These are phyloP conservation scores for Amorpha juglandis DNA, from an alignment of 2,888 invertebrate species.

Conservation along the genomic window DNA sequence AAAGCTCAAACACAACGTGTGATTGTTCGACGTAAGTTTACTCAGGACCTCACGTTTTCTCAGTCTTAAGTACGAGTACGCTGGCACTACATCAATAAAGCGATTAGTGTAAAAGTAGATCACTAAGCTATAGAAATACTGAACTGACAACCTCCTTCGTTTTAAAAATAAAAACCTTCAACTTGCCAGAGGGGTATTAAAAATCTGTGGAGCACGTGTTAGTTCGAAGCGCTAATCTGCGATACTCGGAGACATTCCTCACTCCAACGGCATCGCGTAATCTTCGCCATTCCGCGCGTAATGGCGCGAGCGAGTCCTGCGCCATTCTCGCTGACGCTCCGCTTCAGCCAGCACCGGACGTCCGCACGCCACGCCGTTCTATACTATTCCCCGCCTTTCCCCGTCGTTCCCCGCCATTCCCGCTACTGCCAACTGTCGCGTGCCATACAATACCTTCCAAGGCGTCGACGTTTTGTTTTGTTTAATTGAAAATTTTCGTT, in stretches of 20 bases:
- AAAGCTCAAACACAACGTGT: too few species aligned
- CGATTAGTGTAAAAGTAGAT: too few species aligned
- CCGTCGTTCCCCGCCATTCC: slow-evolving; percentile 55
- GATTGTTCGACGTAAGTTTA: too few species aligned
- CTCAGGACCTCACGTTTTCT: too few species aligned
- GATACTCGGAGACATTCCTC: slow-evolving; percentile 40
- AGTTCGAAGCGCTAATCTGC: slow-evolving; percentile 34
- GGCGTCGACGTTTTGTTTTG: slow-evolving; percentile 65
- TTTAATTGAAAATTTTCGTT: slow-evolving; percentile 79
- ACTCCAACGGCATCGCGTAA: slow-evolving; percentile 57
- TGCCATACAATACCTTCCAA: slow-evolving; percentile 63
- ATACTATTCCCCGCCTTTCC: slow-evolving; percentile 51
- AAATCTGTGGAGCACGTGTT: slow-evolving; percentile 26
- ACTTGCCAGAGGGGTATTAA: not conserved
- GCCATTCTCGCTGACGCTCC: slow-evolving; percentile 47
- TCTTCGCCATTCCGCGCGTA: slow-evolving; percentile 58
- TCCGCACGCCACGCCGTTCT: slow-evolving; percentile 53
- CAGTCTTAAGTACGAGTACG: too few species aligned
- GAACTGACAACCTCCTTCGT: too few species aligned
- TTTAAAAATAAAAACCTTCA: not conserved
- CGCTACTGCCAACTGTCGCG: slow-evolving; percentile 55
- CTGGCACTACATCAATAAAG: too few species aligned
- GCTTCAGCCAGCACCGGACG: slow-evolving; percentile 62
- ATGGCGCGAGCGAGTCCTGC: slow-evolving; percentile 55
- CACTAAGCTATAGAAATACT: too few species aligned